Conservation (phyloP, 2,113 vertebrate genomes). For the Corynorhinus townsendii region DNA sequence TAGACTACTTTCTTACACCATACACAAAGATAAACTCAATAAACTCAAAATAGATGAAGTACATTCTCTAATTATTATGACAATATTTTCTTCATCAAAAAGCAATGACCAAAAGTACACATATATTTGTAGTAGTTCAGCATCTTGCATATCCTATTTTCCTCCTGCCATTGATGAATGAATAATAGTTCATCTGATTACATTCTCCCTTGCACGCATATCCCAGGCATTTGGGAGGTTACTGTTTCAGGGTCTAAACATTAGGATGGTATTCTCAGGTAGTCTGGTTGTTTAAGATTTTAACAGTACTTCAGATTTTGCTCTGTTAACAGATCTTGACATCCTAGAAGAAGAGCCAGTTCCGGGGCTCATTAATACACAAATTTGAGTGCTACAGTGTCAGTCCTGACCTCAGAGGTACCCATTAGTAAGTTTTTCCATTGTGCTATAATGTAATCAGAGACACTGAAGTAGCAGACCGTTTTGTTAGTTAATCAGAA, state of each 20-base stretch:
- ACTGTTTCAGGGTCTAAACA: conserved; percentile 16
- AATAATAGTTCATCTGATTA: conserved; percentile 44
- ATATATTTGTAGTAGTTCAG: conserved; percentile 58
- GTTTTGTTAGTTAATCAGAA: conserved; percentile 65
- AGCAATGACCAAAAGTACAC: conserved; percentile 62
- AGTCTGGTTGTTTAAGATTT: conserved; percentile 4
- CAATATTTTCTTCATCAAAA: conserved; percentile 71
- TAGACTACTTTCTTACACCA: background rate
- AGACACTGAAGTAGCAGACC: conserved; percentile 16
- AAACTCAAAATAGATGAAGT: conserved; percentile 48
- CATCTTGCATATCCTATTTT: conserved; percentile 47
- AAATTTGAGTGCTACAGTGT: conserved; percentile 35
- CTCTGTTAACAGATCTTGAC: conserved; percentile 54
- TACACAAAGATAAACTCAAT: background rate
- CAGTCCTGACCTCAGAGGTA: conserved; percentile 53
- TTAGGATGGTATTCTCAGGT: conserved; percentile 27
- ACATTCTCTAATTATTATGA: conserved; percentile 67
- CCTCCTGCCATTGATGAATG: conserved; percentile 45
- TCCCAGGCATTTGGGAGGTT: background rate
- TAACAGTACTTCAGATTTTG: conserved; percentile 39
- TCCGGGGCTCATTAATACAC: conserved; percentile 62
- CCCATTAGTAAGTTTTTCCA: conserved; percentile 65
- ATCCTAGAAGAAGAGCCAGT: conserved; percentile 32
- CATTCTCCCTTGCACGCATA: background rate
- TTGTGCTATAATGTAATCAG: conserved; percentile 46